These are phyloP conservation scores for Gymnothorax javanicus DNA, from an alignment of 2,797 vertebrate species.

Conservation along the genomic window DNA sequence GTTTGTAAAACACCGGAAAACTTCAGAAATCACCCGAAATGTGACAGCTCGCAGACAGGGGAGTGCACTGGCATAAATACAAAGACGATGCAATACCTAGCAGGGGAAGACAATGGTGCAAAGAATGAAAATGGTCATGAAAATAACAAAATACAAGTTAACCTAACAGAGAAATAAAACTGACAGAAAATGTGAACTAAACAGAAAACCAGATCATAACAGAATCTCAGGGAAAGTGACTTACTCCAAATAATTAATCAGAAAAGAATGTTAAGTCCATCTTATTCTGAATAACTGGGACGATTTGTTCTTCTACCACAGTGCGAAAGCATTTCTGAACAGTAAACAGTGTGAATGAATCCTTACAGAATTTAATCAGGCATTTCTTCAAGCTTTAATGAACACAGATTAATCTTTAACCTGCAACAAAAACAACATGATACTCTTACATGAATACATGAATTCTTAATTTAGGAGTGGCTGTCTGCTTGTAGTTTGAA, in stretches of 20 bases:
- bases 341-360: conserved; percentile 9
- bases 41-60: no score
- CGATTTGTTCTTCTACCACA: background rate
- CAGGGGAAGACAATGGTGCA: no score
- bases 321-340: conserved; percentile 8
- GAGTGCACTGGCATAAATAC: no score
- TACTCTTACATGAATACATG: no score
- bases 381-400: conserved; percentile 6
- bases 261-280: background rate
- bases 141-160: no score
- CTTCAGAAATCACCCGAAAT: no score
- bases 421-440: background rate
- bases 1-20: no score
- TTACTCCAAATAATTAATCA: background rate
- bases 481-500: background rate
- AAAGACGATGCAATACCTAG: no score
- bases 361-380: conserved; percentile 28
- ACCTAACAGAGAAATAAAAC: no score
- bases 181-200: no score
- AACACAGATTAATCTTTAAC: background rate
- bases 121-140: no score
- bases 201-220: no score
- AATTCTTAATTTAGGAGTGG: background rate
- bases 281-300: conserved; percentile 17
- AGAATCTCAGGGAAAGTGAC: background rate